These are phyloP conservation scores for Lophius americanus DNA, from an alignment of 2,797 vertebrate species.

Conservation along the genomic window DNA sequence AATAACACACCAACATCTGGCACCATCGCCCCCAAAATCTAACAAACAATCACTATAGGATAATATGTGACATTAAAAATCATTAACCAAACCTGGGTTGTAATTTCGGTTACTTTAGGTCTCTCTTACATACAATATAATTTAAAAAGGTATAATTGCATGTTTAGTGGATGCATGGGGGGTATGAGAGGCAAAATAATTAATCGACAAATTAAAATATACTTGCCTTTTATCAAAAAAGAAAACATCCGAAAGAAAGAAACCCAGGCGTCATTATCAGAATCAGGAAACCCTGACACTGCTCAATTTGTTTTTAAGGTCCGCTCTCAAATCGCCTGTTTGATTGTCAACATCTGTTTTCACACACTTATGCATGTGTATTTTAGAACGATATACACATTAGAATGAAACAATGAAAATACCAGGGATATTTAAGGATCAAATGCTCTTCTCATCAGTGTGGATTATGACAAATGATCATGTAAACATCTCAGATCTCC, in stretches of 20 bases:
- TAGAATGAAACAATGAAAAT: constrained; percentile 25
- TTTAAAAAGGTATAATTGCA: constrained; percentile 9
- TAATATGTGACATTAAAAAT: constrained; percentile 39
- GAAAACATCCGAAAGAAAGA: constrained; percentile 69
- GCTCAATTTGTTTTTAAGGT: constrained; percentile 57
- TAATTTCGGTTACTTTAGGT: constrained; percentile 12
- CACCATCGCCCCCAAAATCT: constrained; percentile 40
- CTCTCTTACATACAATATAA: constrained; percentile 5
- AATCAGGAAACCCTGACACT: constrained; percentile 52
- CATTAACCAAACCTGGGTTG: constrained; percentile 28
- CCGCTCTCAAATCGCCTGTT: constrained; percentile 35
- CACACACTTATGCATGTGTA: constrained; percentile 12
- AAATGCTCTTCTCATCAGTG: constrained; percentile 34
- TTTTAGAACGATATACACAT: constrained; percentile 29
- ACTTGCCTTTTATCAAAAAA: constrained; percentile 65
- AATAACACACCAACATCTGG: constrained; percentile 63
- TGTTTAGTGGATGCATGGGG: constrained; percentile 9
- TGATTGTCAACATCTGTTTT: constrained; percentile 25
- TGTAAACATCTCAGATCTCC: constrained; percentile 39
- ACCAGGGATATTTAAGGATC: constrained; percentile 22
- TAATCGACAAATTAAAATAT: constrained; percentile 58
- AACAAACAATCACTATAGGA: constrained; percentile 54
- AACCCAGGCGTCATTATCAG: constrained; percentile 70
- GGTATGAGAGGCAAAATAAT: constrained; percentile 12
- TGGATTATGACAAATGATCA: constrained; percentile 37